Percentiles rank a stretch among this genome's conserved stretches.
Conservation (phyloP, 1,140 invertebrate species). For the Alviniconcha marisindica region DNA sequence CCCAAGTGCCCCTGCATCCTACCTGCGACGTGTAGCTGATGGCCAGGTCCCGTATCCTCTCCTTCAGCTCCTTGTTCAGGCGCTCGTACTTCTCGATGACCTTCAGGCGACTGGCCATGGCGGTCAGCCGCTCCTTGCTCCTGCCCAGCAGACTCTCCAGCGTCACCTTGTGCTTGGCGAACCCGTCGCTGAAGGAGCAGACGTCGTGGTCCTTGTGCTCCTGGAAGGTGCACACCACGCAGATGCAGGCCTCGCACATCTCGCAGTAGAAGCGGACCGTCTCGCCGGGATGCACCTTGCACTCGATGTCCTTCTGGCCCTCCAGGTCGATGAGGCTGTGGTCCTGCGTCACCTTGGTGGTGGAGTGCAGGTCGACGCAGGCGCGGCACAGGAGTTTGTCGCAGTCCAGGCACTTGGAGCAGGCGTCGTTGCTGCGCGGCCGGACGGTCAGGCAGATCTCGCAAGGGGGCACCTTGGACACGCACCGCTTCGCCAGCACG, state of each 20-base stretch:
- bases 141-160: conserved; percentile 64
- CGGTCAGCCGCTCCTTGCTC: conserved; percentile 59
- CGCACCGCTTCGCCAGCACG: conserved; percentile 49
- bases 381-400: conserved; percentile 73
- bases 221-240: conserved; percentile 75
- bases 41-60: conserved; percentile 71
- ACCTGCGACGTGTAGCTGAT: conserved; percentile 70
- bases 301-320: conserved; percentile 75
- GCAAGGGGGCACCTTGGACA: conserved; percentile 66
- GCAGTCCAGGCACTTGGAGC: conserved; percentile 75
- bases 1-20: no score
- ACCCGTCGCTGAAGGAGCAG: conserved; percentile 73
- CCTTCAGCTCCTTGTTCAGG: conserved; percentile 66
- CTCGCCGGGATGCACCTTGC: conserved; percentile 74
- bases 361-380: conserved; percentile 73
- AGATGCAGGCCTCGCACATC: conserved; percentile 74
- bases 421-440: conserved; percentile 63
- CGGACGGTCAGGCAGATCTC: conserved; percentile 72
- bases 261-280: conserved; percentile 75
- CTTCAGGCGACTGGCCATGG: conserved; percentile 59
- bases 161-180: conserved; percentile 64
- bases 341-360: conserved; percentile 73
- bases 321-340: conserved; percentile 75
- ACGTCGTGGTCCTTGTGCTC: conserved; percentile 75
- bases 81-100: conserved; percentile 70